phyloP scores from a whole-genome alignment of 2,888 invertebrate genomes.

The Hemicrepidius hirtus region DNA sequence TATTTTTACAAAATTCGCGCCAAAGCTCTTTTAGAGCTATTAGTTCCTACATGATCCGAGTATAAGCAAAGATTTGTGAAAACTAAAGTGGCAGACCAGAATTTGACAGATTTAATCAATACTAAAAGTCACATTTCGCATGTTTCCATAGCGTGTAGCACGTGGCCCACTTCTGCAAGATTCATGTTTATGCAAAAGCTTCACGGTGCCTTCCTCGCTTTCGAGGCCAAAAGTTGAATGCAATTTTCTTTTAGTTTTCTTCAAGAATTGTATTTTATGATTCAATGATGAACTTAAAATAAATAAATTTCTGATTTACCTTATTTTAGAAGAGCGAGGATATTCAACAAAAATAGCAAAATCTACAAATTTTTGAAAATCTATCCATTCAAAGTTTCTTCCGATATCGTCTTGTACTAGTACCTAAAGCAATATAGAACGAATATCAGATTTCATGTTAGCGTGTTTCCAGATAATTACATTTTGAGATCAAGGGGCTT shows the following conservation, averaged over 20 bases:
- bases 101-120: constrained; percentile 58
- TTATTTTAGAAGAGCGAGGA: no score
- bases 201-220: constrained; percentile 44
- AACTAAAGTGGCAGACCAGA: constrained; percentile 42
- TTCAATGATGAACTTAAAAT: no score
- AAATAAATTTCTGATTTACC: no score
- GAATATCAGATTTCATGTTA: background rate
- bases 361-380: no score
- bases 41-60: constrained; percentile 33
- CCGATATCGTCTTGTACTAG: no score
- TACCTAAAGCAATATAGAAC: no score
- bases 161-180: constrained; percentile 52
- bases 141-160: constrained; percentile 51
- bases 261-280: no score
- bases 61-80: constrained; percentile 34
- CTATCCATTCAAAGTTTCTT: no score
- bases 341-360: no score
- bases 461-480: background rate
- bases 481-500: background rate
- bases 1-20: constrained; percentile 1
- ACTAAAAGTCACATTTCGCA: constrained; percentile 56
- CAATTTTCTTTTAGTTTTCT: background rate
- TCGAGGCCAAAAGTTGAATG: background rate
- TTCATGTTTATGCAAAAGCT: constrained; percentile 50
- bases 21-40: background rate